These are phyloP conservation scores for Heliocidaris erythrogramma DNA, from an alignment of 35 echinoderm and acorn worm species.

Conservation along the genomic window DNA sequence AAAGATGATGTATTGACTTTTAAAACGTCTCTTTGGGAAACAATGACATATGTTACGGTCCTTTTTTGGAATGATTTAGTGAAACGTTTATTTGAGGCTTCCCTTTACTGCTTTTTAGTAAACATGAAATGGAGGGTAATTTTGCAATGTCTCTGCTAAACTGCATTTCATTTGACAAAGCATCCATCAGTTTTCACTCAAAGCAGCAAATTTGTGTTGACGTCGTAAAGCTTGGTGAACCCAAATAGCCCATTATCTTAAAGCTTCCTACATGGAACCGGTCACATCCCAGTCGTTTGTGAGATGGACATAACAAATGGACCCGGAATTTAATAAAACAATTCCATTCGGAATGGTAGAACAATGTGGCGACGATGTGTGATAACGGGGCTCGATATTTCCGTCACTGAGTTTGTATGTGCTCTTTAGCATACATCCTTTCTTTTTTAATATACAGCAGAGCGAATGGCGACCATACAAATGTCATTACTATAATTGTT, in stretches of 20 bases:
- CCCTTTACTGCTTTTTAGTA: neutral
- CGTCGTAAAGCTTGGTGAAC: slow-evolving; percentile 1
- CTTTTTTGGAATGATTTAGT: slow-evolving; percentile 18
- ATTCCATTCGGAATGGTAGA: neutral
- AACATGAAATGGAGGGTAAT: slow-evolving; percentile 12
- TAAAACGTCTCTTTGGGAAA: slow-evolving; percentile 4
- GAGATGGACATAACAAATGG: slow-evolving; percentile 2
- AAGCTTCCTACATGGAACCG: neutral
- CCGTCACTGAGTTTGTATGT: neutral
- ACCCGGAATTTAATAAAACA: neutral
- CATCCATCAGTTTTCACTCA: neutral
- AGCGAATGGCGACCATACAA: too few species aligned
- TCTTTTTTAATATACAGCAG: too few species aligned
- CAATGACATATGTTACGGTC: slow-evolving; percentile 11
- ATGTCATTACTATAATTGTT: too few species aligned
- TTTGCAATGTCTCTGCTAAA: neutral
- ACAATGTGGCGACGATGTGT: neutral
- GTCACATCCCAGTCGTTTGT: neutral
- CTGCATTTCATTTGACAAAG: neutral
- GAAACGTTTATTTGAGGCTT: neutral
- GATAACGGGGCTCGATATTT: neutral
- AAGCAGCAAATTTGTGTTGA: neutral
- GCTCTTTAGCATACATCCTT: too few species aligned
- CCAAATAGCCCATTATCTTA: slow-evolving; percentile 6
- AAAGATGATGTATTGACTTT: slow-evolving; percentile 12